These are phyloP conservation scores for Bibio marci DNA, from an alignment of 2,888 invertebrate species.

Conservation along the genomic window DNA sequence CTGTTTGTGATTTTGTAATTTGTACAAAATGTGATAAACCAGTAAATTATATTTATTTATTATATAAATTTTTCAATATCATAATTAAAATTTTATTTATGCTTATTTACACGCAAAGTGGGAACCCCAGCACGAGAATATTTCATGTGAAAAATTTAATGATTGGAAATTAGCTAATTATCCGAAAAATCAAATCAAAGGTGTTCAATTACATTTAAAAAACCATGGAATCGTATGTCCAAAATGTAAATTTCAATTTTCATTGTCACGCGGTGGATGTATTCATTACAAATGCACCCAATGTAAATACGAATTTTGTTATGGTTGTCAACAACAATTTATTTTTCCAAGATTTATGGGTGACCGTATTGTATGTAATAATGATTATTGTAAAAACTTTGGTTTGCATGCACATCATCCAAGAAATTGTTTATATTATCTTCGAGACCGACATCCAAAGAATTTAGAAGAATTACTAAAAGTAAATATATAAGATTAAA, in stretches of 20 bases:
- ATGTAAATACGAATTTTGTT: slow-evolving; percentile 88
- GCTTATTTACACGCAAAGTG: slow-evolving; percentile 33
- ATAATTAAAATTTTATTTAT: slow-evolving; percentile 22
- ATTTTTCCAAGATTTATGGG: too few relatives aligned
- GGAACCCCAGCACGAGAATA: slow-evolving; percentile 79
- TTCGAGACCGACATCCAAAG: slow-evolving; percentile 77
- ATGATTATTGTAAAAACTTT: slow-evolving; percentile 62
- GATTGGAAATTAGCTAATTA: slow-evolving; percentile 81
- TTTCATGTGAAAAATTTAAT: slow-evolving; percentile 70
- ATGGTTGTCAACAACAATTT: slow-evolving; percentile 85
- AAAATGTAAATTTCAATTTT: slow-evolving; percentile 78
- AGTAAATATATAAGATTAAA: slow-evolving; percentile 29
- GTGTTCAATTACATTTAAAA: slow-evolving; percentile 71
- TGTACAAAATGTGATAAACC: slow-evolving; percentile 76
- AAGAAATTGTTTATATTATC: slow-evolving; percentile 83
- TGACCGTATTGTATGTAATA: too few relatives aligned
- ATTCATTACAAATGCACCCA: slow-evolving; percentile 95
- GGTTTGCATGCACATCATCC: slow-evolving; percentile 94
- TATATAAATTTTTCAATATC: background rate
- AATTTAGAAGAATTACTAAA: slow-evolving; percentile 67
- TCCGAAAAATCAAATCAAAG: slow-evolving; percentile 68
- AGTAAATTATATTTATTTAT: slow-evolving; percentile 30
- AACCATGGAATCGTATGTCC: slow-evolving; percentile 89
- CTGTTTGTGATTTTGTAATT: slow-evolving; percentile 79
- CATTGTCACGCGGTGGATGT: slow-evolving; percentile 77